These are phyloP conservation scores for Salvator merianae DNA, from an alignment of 2,113 vertebrate genomes.

Conservation along the genomic window DNA sequence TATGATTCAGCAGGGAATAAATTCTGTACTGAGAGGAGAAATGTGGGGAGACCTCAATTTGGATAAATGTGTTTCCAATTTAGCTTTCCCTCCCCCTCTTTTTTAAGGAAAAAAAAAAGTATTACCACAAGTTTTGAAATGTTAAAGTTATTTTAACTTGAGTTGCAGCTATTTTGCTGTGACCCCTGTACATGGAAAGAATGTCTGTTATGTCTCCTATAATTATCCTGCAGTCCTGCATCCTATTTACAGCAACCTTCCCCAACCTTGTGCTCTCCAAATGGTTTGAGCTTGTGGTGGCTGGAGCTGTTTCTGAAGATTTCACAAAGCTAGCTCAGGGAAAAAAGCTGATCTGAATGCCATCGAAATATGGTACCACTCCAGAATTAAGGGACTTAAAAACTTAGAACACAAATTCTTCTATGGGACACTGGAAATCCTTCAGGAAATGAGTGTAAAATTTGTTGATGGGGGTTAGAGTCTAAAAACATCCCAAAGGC, in stretches of 20 bases:
- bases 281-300: too few species aligned
- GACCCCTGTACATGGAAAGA: conserved; percentile 31
- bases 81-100: neutral
- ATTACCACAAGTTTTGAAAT: conserved; percentile 25
- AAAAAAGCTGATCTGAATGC: too few species aligned
- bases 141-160: conserved; percentile 9
- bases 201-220: neutral
- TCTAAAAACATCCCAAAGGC: too few species aligned
- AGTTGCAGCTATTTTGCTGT: conserved; percentile 20
- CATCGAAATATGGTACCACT: too few species aligned
- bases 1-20: conserved; percentile 43
- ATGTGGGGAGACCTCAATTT: conserved; percentile 9
- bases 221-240: neutral
- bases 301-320: too few species aligned
- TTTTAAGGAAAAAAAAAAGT: neutral
- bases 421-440: too few species aligned
- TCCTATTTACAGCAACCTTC: neutral
- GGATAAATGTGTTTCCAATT: conserved; percentile 55
- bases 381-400: too few species aligned
- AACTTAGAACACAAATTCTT: too few species aligned
- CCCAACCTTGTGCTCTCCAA: too few species aligned
- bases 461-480: too few species aligned
- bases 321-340: too few species aligned
- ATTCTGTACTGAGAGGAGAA: conserved; percentile 4
- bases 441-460: too few species aligned